These are phyloP conservation scores for Pentalonia nigronervosa DNA, from an alignment of 1,140 invertebrate genomes.

Conservation along the genomic window DNA sequence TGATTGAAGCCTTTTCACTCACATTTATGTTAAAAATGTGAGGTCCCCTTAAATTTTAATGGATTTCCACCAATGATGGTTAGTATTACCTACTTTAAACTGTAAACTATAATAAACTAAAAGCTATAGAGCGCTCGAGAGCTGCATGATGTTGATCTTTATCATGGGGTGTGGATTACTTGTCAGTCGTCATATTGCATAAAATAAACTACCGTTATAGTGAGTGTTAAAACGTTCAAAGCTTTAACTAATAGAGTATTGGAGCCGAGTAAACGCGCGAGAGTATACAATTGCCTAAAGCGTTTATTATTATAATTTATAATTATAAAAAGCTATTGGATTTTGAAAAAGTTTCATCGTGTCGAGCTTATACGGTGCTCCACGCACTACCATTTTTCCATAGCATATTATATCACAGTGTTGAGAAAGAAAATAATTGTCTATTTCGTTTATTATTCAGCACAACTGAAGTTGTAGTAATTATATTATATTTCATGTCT, in stretches of 20 bases:
- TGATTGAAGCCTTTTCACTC: too few species aligned
- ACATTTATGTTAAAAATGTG: too few species aligned
- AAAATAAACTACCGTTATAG: background rate
- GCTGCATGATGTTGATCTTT: background rate
- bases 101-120: background rate
- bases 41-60: too few species aligned
- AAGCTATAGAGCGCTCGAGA: background rate
- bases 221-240: background rate
- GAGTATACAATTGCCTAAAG: background rate
- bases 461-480: background rate
- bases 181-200: background rate
- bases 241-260: background rate
- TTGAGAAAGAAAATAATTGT: background rate
- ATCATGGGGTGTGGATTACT: conserved; percentile 5
- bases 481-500: background rate
- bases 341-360: background rate
- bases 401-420: background rate
- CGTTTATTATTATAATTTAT: background rate
- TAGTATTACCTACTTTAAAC: background rate
- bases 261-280: background rate
- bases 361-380: too few species aligned
- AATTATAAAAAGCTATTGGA: background rate
- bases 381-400: background rate
- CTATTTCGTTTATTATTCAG: conserved; percentile 2
- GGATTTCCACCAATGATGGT: too few species aligned